phyloP scores from a whole-genome alignment of 1,140 invertebrate genomes.

The Psilanteris sp. region DNA sequence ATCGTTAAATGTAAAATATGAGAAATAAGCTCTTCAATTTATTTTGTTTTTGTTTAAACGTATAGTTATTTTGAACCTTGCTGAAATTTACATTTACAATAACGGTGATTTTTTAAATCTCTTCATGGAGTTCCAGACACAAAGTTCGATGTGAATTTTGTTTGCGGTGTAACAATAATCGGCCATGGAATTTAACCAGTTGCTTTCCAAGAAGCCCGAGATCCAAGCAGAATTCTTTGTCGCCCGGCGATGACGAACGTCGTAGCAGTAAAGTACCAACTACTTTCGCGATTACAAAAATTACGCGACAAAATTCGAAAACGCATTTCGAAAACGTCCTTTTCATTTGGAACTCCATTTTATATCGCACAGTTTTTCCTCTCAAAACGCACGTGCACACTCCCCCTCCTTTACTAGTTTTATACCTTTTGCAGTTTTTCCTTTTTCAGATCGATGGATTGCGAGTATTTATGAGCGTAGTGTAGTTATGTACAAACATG shows the following conservation, averaged over 20 bases:
- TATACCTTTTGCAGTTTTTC: no score
- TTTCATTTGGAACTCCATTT: conserved; percentile 33
- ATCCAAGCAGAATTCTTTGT: neutral
- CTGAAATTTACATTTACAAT: conserved; percentile 36
- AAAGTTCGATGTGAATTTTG: conserved; percentile 43
- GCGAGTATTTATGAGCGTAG: conserved; percentile 45
- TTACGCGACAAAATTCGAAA: conserved; percentile 5
- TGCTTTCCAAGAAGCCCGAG: no score
- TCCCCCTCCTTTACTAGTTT: neutral
- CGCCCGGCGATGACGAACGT: conserved; percentile 12
- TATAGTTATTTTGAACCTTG: conserved; percentile 29
- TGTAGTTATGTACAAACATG: conserved; percentile 45
- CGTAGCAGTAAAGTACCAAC: conserved; percentile 3
- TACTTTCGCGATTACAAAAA: conserved; percentile 20
- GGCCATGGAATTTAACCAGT: no score
- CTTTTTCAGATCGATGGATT: conserved; percentile 20
- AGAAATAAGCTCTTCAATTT: conserved; percentile 64
- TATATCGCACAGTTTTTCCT: conserved; percentile 5
- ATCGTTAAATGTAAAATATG: conserved; percentile 24
- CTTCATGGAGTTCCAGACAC: conserved; percentile 42
- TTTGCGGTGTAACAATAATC: conserved; percentile 21
- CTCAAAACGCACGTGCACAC: neutral
- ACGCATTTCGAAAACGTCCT: conserved; percentile 32
- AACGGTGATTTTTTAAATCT: conserved; percentile 31
- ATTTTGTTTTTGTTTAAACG: conserved; percentile 28